Evolutionary conservation across 2,113 vertebrate species (phyloP).

Genomic region (Spea multiplicata): DNA sequence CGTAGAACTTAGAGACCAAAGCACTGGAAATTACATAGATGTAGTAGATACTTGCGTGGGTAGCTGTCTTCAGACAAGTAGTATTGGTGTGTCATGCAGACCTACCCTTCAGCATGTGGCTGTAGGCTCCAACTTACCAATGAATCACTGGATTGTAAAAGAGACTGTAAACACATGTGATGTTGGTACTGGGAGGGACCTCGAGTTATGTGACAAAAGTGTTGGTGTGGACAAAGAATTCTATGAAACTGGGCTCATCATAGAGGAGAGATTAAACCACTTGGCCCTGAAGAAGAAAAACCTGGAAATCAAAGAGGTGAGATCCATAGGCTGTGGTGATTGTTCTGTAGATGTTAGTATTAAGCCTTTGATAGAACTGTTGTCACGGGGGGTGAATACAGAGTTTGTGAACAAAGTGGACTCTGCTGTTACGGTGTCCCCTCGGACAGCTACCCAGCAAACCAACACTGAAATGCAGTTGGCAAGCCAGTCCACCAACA

Average conservation of each 20-base stretch:
- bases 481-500: conserved; percentile 73
- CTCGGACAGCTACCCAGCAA: conserved; percentile 63
- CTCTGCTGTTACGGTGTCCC: conserved; percentile 68
- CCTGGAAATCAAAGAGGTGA: conserved; percentile 51
- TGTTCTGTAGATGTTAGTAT: conserved; percentile 74
- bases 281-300: conserved; percentile 48
- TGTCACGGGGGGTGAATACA: conserved; percentile 67
- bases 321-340: conserved; percentile 82
- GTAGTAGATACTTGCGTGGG: conserved; percentile 62
- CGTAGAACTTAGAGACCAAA: conserved; percentile 73
- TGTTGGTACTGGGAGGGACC: conserved; percentile 57
- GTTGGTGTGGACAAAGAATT: conserved; percentile 65
- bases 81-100: conserved; percentile 68
- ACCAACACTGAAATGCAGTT: conserved; percentile 69
- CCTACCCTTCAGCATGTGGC: conserved; percentile 54
- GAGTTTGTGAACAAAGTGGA: conserved; percentile 65
- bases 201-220: conserved; percentile 62
- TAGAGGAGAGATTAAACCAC: conserved; percentile 59
- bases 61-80: conserved; percentile 58
- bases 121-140: conserved; percentile 74
- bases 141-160: conserved; percentile 78
- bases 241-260: conserved; percentile 77
- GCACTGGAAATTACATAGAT: conserved; percentile 71
- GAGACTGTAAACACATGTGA: conserved; percentile 70
- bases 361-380: conserved; percentile 56